These are phyloP conservation scores for Penaeus japonicus DNA, from an alignment of 1,140 invertebrate species.

Conservation along the genomic window DNA sequence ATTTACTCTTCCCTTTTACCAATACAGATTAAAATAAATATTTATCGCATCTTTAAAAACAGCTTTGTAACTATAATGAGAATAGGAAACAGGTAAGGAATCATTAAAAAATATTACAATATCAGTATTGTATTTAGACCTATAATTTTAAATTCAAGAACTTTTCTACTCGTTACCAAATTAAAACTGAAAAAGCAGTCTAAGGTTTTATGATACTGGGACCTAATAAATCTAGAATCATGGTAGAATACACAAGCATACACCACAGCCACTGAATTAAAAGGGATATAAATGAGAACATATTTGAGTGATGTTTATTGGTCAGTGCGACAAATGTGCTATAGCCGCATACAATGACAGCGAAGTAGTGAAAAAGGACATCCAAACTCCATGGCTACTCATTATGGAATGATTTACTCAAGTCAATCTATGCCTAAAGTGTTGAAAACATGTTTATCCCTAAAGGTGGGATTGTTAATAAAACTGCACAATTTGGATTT, in stretches of 20 bases:
- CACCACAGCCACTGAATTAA: conserved; percentile 19
- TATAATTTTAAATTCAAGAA: too few relatives aligned
- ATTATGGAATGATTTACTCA: conserved; percentile 53
- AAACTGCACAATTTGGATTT: background rate
- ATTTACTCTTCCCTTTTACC: too few relatives aligned
- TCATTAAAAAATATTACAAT: too few relatives aligned
- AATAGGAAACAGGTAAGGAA: too few relatives aligned
- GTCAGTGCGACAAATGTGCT: conserved; percentile 53
- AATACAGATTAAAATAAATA: too few relatives aligned
- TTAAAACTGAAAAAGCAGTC: background rate
- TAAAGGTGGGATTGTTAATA: background rate
- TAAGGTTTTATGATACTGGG: background rate
- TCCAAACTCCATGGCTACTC: conserved; percentile 43
- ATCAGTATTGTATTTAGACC: too few relatives aligned
- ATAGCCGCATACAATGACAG: conserved; percentile 49
- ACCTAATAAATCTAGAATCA: background rate
- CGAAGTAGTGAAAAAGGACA: conserved; percentile 46
- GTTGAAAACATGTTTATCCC: conserved; percentile 9
- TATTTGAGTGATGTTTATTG: conserved; percentile 42
- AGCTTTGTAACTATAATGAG: too few relatives aligned
- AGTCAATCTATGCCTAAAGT: conserved; percentile 18
- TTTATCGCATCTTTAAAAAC: too few relatives aligned
- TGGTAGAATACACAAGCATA: background rate
- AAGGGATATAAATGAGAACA: conserved; percentile 15
- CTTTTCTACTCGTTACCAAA: too few relatives aligned